phyloP scores from a whole-genome alignment of 53 echinoderm and acorn worm species.

The Arbacia lixula region DNA sequence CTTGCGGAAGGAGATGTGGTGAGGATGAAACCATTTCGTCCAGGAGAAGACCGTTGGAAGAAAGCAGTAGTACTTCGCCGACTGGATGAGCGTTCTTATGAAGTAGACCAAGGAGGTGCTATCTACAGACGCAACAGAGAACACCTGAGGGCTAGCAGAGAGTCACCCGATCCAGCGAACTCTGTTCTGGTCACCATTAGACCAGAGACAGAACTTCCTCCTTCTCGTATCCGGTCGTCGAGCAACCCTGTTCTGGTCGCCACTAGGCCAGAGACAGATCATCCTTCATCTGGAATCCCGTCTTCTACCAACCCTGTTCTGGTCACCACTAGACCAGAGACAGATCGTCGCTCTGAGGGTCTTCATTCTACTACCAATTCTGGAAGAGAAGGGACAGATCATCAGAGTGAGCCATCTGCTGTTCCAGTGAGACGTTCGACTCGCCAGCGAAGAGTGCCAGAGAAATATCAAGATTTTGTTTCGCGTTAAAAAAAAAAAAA shows the following conservation, averaged over 20 bases:
- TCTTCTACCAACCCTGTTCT: neutral
- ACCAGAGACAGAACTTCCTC: neutral
- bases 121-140: constrained; percentile 14
- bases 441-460: neutral
- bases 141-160: constrained; percentile 11
- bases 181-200: neutral
- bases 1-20: neutral
- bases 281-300: neutral
- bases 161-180: neutral
- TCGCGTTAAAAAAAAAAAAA: neutral
- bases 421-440: neutral
- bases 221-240: neutral
- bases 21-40: constrained; percentile 29
- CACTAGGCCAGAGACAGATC: neutral
- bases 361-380: neutral
- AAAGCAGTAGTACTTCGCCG: neutral
- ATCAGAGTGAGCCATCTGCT: neutral
- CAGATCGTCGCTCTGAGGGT: neutral
- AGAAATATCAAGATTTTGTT: neutral
- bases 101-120: neutral
- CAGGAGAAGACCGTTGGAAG: neutral
- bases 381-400: neutral
- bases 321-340: neutral
- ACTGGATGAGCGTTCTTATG: constrained; percentile 14
- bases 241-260: neutral